Evolutionary conservation across 2,888 invertebrate genomes (phyloP).

Genomic region (Ennomos fuscantarius): DNA sequence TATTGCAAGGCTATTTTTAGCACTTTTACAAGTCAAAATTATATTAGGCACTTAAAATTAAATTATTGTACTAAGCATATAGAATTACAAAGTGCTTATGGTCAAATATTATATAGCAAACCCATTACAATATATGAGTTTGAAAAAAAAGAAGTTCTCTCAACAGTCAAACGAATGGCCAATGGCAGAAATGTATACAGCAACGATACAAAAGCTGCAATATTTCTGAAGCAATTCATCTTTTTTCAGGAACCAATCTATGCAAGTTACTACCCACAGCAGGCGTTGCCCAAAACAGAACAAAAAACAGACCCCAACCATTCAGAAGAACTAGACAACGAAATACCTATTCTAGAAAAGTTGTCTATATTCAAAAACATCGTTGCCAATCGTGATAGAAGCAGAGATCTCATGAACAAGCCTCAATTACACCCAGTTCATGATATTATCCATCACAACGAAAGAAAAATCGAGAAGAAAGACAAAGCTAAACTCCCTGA

Average conservation of each 20-base stretch:
- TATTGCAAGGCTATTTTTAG: no score
- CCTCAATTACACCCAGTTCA: slow-evolving; percentile 73
- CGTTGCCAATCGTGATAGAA: slow-evolving; percentile 57
- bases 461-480: slow-evolving; percentile 74
- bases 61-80: no score
- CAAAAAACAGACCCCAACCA: slow-evolving; percentile 29
- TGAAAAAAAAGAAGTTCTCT: no score
- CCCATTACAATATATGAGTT: no score
- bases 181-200: no score
- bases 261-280: slow-evolving; percentile 47
- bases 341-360: slow-evolving; percentile 66
- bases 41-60: no score
- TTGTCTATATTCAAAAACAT: slow-evolving; percentile 72
- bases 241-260: slow-evolving; percentile 65
- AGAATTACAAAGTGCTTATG: no score
- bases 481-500: slow-evolving; percentile 60
- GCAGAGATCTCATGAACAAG: slow-evolving; percentile 56
- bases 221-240: not conserved
- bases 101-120: no score
- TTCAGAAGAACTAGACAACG: slow-evolving; percentile 54
- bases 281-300: slow-evolving; percentile 3
- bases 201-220: no score
- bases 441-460: slow-evolving; percentile 62
- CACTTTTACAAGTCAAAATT: no score
- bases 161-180: no score